Evolutionary conservation across 2,113 vertebrate genomes (phyloP).

Genomic region (Aspiorhynchus laticeps): DNA sequence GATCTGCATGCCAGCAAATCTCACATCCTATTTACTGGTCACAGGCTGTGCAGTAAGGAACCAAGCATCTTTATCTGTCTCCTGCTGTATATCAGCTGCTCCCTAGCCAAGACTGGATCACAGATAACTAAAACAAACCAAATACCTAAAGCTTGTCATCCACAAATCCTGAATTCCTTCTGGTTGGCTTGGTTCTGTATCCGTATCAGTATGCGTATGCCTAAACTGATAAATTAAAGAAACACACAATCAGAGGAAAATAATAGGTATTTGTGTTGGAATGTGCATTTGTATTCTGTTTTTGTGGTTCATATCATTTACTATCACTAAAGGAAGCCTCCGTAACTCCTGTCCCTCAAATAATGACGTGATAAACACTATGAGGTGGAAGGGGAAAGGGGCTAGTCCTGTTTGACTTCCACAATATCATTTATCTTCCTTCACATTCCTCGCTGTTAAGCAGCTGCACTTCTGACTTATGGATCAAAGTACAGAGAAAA

Average conservation of each 20-base stretch:
- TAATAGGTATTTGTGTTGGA: constrained; percentile 1
- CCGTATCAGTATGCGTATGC: constrained; percentile 24
- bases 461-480: not conserved
- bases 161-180: not conserved
- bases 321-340: constrained; percentile 49
- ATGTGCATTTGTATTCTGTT: constrained; percentile 23
- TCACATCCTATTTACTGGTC: constrained; percentile 21
- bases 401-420: constrained; percentile 26
- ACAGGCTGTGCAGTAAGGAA: constrained; percentile 16
- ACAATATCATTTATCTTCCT: constrained; percentile 27
- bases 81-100: constrained; percentile 21
- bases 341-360: constrained; percentile 14
- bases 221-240: constrained; percentile 29
- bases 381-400: constrained; percentile 33
- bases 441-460: constrained; percentile 31
- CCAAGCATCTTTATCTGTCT: constrained; percentile 22
- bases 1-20: constrained; percentile 25
- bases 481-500: not conserved
- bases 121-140: constrained; percentile 25
- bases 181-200: not conserved
- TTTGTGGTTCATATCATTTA: constrained; percentile 38
- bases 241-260: constrained; percentile 9
- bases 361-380: constrained; percentile 48
- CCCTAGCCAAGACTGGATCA: constrained; percentile 6
- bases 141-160: constrained; percentile 14